Evolutionary conservation across 2,888 invertebrate species (phyloP), one percentile per base, ranked within the genome.

Genomic region (Phasia obesa): DNA sequence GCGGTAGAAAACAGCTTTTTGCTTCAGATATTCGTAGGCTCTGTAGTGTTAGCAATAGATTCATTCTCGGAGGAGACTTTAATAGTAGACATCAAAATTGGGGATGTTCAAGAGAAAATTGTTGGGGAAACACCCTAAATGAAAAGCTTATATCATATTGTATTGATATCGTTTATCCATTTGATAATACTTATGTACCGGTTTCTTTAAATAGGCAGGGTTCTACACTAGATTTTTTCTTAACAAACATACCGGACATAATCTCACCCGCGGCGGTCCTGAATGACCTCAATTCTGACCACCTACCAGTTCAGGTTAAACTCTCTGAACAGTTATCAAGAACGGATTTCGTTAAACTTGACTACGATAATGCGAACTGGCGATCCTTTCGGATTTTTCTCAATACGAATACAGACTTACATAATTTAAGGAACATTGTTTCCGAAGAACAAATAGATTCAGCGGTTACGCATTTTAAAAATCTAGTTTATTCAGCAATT

Each of bases 51-150:
- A n/a, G 51, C 21, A n/a, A 55, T 6, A 55, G 55, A 64, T 74
- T 31, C 9, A 42, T 64, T 17, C 38, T 74, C 15, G 73, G 64
- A 1, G 73, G 44, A 5, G 62, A 73, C 31, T 74, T 74, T 27
- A 74, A 53, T n/a, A 21, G 73, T 44, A 55, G 53, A 17, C 73
- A 64, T 53, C 31, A 21, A 17, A 19, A 0, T 4, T 74, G 74
- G 74, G 55, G 74, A 1, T 64, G 55, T 25, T 1, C 7, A 6
- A 53, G 55, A 31, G 25, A 53, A 4, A 64, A 55, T n/a, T 49
- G 44, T 4, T 73, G 62, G 62, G 53, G 51, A 9, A 74, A 55
- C 13, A 35, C 42, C 19, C 35, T 57, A 35, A 13, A 57, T 19
- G 35, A 57, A 15, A 57, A 57, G 17, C 19, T 35, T 5, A 4